Conservation (phyloP, 1,140 invertebrate species). For the Drosophila bocqueti region DNA sequence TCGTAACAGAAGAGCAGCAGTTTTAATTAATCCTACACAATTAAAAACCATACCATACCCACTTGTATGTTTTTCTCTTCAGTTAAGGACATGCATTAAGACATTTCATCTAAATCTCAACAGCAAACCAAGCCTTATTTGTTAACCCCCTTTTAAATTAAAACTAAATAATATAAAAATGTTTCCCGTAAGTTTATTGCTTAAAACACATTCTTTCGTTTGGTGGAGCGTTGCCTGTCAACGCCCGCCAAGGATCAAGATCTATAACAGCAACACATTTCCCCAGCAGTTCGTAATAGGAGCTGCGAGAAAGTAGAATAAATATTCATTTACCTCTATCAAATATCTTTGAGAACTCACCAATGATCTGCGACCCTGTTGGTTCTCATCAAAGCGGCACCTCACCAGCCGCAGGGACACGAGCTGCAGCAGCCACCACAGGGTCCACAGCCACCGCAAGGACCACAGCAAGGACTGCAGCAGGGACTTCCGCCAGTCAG, state of each 20-base stretch:
- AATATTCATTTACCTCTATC: not conserved
- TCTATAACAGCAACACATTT: conserved; percentile 26
- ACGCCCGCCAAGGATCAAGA: conserved; percentile 10
- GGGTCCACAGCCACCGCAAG: conserved; percentile 39
- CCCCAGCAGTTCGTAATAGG: conserved; percentile 16
- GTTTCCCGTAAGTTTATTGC: not conserved
- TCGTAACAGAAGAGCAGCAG: too few relatives aligned
- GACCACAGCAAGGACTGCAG: conserved; percentile 28
- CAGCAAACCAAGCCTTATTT: not conserved
- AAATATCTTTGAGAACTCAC: not conserved
- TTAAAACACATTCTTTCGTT: not conserved
- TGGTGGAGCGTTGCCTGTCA: not conserved
- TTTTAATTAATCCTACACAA: too few relatives aligned
- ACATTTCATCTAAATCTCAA: too few relatives aligned
- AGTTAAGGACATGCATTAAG: too few relatives aligned
- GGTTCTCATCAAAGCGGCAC: too few relatives aligned
- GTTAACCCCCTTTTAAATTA: conserved; percentile 1
- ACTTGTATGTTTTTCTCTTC: too few relatives aligned
- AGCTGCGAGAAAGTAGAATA: not conserved
- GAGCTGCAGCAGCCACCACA: conserved; percentile 42
- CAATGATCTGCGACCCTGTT: not conserved
- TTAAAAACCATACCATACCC: too few relatives aligned
- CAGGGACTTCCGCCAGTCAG: not conserved
- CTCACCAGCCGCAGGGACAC: conserved; percentile 36
- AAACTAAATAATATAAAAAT: not conserved